These are phyloP conservation scores for Graptemys geographica DNA, from an alignment of 2,797 vertebrate genomes.

Conservation along the genomic window DNA sequence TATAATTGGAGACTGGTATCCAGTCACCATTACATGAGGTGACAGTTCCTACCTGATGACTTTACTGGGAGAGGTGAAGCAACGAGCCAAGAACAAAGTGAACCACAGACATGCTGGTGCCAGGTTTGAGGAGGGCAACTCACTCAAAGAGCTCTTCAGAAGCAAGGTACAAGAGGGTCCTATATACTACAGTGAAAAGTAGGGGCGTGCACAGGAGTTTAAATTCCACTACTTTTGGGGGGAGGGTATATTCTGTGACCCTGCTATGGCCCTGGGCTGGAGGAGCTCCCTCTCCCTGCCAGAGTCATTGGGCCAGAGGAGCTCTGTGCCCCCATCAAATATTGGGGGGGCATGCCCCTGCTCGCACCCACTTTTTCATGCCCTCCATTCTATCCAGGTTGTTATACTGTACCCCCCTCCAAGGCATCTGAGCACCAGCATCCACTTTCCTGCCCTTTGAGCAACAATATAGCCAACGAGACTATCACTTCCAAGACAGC, in stretches of 20 bases:
- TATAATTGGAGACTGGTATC: not conserved
- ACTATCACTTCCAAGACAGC: not conserved
- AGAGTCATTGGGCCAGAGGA: too few species aligned
- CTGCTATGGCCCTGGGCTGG: too few species aligned
- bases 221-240: too few species aligned
- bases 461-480: not conserved
- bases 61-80: not conserved
- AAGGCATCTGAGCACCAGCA: not conserved
- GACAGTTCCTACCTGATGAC: not conserved
- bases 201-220: too few species aligned
- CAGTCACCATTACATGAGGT: accelerated
- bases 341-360: too few species aligned
- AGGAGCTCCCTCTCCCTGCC: too few species aligned
- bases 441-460: not conserved
- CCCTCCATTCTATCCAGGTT: not conserved
- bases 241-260: too few species aligned
- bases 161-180: not conserved
- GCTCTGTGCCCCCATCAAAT: too few species aligned
- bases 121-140: not conserved
- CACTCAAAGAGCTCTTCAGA: not conserved
- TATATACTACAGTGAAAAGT: not conserved
- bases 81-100: not conserved
- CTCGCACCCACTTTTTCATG: too few species aligned
- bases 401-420: not conserved
- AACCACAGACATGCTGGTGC: not conserved